These are phyloP conservation scores for Sylvia borin DNA, from an alignment of 2,797 vertebrate species.

Conservation along the genomic window DNA sequence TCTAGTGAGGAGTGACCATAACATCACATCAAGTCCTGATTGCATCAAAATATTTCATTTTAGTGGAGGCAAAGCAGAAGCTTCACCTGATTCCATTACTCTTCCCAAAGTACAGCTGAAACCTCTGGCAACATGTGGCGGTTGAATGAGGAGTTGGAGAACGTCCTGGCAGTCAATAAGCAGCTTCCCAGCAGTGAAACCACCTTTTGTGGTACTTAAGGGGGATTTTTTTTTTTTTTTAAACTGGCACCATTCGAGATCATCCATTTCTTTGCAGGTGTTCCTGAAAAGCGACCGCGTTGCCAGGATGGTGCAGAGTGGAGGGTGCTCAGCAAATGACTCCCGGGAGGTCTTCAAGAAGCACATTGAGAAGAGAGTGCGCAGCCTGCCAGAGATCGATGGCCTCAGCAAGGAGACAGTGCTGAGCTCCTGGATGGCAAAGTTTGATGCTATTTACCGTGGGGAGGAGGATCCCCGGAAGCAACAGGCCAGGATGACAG, in stretches of 20 bases:
- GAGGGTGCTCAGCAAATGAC: slow-evolving; percentile 93
- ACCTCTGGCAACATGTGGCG: not conserved
- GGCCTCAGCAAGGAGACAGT: slow-evolving; percentile 98
- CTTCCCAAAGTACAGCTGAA: not conserved
- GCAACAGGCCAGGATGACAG: slow-evolving; percentile 96
- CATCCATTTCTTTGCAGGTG: slow-evolving; percentile 75
- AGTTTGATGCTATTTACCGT: slow-evolving; percentile 95
- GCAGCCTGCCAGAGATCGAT: slow-evolving; percentile 94
- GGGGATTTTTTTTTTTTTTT: too few species aligned
- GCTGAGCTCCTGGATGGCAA: slow-evolving; percentile 96
- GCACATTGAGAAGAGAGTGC: slow-evolving; percentile 95
- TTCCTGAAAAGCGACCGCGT: slow-evolving; percentile 96
- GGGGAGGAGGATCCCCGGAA: slow-evolving; percentile 94
- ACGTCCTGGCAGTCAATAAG: not conserved
- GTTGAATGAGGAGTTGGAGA: not conserved
- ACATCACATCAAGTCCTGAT: not conserved
- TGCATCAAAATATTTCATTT: not conserved
- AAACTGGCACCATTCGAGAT: not conserved
- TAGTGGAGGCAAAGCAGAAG: not conserved
- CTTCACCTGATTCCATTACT: not conserved
- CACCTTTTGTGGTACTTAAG: not conserved
- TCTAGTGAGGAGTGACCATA: not conserved
- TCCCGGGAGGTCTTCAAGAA: slow-evolving; percentile 98
- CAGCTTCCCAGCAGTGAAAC: not conserved
- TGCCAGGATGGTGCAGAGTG: slow-evolving; percentile 95